Base-by-base conservation (phyloP, 1,140 invertebrate genomes). In the Oscheius sp. region DNA sequence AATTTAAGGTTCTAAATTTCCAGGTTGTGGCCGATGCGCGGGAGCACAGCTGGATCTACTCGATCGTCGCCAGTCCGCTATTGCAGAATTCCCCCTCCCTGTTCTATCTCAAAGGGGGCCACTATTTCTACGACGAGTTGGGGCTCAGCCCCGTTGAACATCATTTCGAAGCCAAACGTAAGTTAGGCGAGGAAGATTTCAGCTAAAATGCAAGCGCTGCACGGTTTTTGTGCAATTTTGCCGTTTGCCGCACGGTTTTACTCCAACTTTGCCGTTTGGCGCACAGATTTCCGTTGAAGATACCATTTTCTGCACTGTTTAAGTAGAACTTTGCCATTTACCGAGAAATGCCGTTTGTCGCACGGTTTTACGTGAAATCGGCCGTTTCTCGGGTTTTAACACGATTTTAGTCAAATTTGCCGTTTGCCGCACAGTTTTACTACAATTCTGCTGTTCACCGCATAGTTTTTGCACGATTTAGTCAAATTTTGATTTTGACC, bases 101-200 rank as follows among this genome's bases (percentile, higher is more conserved):
- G 7, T 79, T 81, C n/a, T 86, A 85, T 68, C 79, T 87, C 4
- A 28, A 18, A 34, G 77, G 65, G 0, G 77, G 65, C 0, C 76
- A 80, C 26, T 87, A 87, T 77, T 85, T 82, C 66, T 79, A 82
- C 20, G 87, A 87, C 73, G 84, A 85, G 42, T 80, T 88, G 20
- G 87, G 87, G 26, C 73, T 87, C 73, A 84, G 84, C 72, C 82
- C 86, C 18, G 80, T 77, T 0, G 61, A 36, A 34, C 77, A 68
- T 20, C 45, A 46, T 18, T 36, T 20, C n/a, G 38, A 38, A 10
- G 62, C 38, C 34, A 67, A 68, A n/a, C 20, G 3, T 61, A 32
- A 58, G n/a, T n/a, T n/a, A n/a, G n/a, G n/a, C n/a, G n/a, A n/a
- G n/a, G n/a, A n/a, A n/a, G n/a, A n/a, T n/a, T n/a, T n/a, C n/a